phyloP scores from a whole-genome alignment of 2,113 vertebrate species.

The Macrotus californicus region DNA sequence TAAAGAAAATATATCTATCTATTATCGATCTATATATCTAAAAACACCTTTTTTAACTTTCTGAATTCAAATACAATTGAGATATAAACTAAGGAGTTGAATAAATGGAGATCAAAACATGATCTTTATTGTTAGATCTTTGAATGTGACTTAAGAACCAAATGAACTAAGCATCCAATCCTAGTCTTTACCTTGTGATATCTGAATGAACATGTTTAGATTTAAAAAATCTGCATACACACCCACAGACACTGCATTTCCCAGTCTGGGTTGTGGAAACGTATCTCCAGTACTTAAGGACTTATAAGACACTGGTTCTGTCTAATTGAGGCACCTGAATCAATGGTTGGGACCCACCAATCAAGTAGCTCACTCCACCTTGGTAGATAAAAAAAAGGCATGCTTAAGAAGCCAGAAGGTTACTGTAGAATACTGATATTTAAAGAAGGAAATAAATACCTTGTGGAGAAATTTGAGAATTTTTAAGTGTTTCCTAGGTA shows the following conservation, averaged over 20 bases:
- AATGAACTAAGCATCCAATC: neutral
- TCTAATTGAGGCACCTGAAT: neutral
- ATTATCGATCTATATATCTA: too few species aligned
- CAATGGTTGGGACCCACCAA: neutral
- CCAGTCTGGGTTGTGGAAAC: neutral
- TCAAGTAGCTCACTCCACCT: neutral
- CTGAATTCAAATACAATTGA: neutral
- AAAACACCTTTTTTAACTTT: neutral
- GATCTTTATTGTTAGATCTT: neutral
- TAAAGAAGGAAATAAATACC: neutral
- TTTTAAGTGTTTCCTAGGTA: neutral
- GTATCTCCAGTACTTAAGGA: neutral
- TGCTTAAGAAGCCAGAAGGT: neutral
- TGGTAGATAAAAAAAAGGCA: neutral
- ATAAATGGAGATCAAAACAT: neutral
- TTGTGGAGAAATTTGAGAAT: neutral
- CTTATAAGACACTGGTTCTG: neutral
- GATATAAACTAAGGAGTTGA: neutral
- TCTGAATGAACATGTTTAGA: neutral
- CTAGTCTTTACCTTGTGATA: neutral
- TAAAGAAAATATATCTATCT: neutral
- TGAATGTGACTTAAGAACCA: neutral
- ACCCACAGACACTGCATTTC: neutral
- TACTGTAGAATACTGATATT: neutral
- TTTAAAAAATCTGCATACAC: neutral